A percentile compares a stretch with the other conserved stretches of the same genome.
phyloP scores from a whole-genome alignment of 2,113 vertebrate genomes.

The Albula glossodonta region DNA sequence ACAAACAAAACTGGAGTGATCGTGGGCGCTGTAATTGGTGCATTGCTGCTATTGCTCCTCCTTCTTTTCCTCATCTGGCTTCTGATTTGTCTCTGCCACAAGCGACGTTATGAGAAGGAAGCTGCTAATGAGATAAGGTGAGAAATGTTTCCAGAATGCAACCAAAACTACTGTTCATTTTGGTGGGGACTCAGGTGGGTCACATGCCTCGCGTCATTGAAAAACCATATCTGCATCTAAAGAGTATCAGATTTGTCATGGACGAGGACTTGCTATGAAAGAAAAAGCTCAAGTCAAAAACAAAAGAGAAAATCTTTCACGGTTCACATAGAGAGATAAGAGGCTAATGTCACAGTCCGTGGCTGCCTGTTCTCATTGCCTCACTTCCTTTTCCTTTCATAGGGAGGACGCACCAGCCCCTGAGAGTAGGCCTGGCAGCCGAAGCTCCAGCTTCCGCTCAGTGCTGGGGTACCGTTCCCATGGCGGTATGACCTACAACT shows the following conservation, averaged over 20 bases:
- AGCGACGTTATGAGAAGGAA: constrained; percentile 73
- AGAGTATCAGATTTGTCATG: background rate
- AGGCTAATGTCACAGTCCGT: background rate
- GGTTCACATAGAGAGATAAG: background rate
- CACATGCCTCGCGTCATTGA: background rate
- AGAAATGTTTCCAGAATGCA: constrained; percentile 21
- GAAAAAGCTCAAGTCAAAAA: background rate
- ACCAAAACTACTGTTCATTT: background rate
- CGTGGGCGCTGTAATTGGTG: constrained; percentile 74
- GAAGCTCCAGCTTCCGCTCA: constrained; percentile 62
- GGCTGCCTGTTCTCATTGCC: background rate
- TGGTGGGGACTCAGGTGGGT: background rate
- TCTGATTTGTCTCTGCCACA: constrained; percentile 75
- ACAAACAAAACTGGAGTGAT: constrained; percentile 71
- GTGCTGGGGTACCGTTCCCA: constrained; percentile 65
- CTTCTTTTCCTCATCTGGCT: constrained; percentile 82
- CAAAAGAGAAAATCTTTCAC: background rate
- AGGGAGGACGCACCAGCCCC: constrained; percentile 70
- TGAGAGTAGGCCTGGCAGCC: constrained; percentile 60
- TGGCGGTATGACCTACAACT: constrained; percentile 54
- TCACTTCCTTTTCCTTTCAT: background rate
- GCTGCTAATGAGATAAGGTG: constrained; percentile 81
- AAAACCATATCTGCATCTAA: background rate
- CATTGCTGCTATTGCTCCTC: constrained; percentile 73
- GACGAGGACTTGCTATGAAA: background rate